Evolutionary conservation across 2,113 vertebrate genomes (phyloP), one percentile per base, ranked within the genome.

Genomic region (Elaphurus davidianus): DNA sequence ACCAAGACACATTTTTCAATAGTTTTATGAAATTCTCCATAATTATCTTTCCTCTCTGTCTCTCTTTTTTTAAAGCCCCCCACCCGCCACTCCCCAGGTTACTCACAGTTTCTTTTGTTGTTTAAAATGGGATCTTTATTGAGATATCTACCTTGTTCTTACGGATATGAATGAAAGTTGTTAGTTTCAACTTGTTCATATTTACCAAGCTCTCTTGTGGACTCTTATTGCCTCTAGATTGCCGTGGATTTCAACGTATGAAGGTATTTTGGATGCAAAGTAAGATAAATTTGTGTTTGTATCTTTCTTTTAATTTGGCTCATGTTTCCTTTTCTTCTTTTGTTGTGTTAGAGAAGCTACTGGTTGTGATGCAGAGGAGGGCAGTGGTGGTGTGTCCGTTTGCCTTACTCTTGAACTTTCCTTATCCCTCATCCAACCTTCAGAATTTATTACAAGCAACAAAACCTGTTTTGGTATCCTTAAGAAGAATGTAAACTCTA

Each of bases 1-100:
- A 62, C 16, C 23, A 93, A 62, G 25, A 92, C 6, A 12, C 9
- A 88, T 94, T 84, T 43, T 60, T 84, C 59, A 94, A 7, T 30
- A 43, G 59, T 81, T 82, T 95, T 92, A 43, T 60, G 47, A 62
- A 76, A 43, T 60, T 95, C 10, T 95, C 43, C 2, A 25, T 50
- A 67, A 52, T 62, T 15, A 60, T 62, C 2, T 0, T 52, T 30
- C 13, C 10, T 50, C 8, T 96, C 17, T 33, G 9, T 93, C 1
- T 45, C 3, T 81, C 30, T 17, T 28, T 81, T n/a, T 47, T 64
- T 21, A 45, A 59, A 59, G 33, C 33, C 40, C 9, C 7, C 62
- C 1, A 0, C 62, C 62, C 60, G 30, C 62, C 33, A 4, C 50
- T 12, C 50, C 64, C 64, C 4, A 3, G 6, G 9, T 21, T 62